A percentile compares a stretch with the other conserved stretches of the same genome.
Conservation (phyloP, 1,140 invertebrate species). For the Bombus sibiricus region DNA sequence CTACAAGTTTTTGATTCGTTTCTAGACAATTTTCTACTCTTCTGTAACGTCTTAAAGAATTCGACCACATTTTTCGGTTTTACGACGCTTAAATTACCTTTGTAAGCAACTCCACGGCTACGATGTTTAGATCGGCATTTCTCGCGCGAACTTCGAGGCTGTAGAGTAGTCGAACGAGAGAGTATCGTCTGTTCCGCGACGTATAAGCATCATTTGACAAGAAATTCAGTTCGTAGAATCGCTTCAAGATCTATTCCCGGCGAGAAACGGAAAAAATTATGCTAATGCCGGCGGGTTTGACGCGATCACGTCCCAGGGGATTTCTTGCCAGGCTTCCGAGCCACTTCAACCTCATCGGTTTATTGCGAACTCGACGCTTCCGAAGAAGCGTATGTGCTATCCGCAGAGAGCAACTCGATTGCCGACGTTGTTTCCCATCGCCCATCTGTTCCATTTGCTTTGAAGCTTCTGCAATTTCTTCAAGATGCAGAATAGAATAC, state of each 20-base stretch:
- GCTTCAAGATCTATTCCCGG: not conserved
- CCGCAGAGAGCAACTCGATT: not conserved
- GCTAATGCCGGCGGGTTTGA: slow-evolving; percentile 16
- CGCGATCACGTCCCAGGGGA: slow-evolving; percentile 21
- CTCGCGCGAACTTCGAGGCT: not conserved
- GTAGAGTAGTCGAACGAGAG: not conserved
- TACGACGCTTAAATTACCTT: slow-evolving; percentile 7
- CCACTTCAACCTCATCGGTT: not conserved
- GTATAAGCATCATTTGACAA: slow-evolving; percentile 19
- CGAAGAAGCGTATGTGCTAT: not conserved
- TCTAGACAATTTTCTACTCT: not conserved
- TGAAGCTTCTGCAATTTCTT: slow-evolving; percentile 16
- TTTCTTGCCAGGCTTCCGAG: slow-evolving; percentile 13
- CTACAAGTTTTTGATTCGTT: not conserved
- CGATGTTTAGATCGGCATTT: not conserved
- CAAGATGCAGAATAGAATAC: slow-evolving; percentile 1
- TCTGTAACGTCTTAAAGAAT: not conserved
- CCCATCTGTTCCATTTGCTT: slow-evolving; percentile 40
- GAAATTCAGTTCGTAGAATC: slow-evolving; percentile 30
- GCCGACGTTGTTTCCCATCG: slow-evolving; percentile 40
- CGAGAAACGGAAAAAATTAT: slow-evolving; percentile 30
- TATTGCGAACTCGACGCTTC: slow-evolving; percentile 2
- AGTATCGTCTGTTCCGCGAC: not conserved
- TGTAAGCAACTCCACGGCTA: not conserved
- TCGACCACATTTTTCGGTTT: slow-evolving; percentile 1